A percentile compares a stretch with the other conserved stretches of the same genome.
Evolutionary conservation across 2,113 vertebrate species (phyloP).

Genomic region (Parus major): DNA sequence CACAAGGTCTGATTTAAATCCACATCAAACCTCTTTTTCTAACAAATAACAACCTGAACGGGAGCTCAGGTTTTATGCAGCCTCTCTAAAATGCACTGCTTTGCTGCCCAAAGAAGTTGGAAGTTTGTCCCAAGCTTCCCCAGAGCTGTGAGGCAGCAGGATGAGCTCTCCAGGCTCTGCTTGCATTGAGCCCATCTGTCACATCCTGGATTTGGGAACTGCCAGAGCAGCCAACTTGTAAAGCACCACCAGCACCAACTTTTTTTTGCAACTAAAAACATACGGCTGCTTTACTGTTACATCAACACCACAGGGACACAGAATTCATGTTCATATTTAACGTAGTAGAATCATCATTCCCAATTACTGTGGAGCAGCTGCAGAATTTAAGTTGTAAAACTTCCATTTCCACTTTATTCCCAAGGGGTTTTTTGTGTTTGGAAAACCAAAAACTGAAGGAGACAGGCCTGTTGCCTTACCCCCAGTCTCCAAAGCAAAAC

Average conservation of each 20-base stretch:
- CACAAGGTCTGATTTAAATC: neutral
- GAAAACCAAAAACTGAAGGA: neutral
- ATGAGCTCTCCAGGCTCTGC: neutral
- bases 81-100: neutral
- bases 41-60: neutral
- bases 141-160: neutral
- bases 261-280: neutral
- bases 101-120: neutral
- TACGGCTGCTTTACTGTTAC: neutral
- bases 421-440: neutral
- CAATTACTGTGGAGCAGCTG: neutral
- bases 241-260: neutral
- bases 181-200: neutral
- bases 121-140: neutral
- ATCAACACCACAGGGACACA: neutral
- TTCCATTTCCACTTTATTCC: neutral
- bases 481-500: neutral
- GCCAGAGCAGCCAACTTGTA: neutral
- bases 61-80: neutral
- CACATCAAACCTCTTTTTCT: neutral
- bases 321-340: neutral
- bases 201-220: neutral
- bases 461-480: neutral
- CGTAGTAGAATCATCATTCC: neutral
- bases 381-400: neutral